A percentile compares a stretch with the other conserved stretches of the same genome.
phyloP scores from a whole-genome alignment of 2,113 vertebrate species.

The Colaptes auratus region DNA sequence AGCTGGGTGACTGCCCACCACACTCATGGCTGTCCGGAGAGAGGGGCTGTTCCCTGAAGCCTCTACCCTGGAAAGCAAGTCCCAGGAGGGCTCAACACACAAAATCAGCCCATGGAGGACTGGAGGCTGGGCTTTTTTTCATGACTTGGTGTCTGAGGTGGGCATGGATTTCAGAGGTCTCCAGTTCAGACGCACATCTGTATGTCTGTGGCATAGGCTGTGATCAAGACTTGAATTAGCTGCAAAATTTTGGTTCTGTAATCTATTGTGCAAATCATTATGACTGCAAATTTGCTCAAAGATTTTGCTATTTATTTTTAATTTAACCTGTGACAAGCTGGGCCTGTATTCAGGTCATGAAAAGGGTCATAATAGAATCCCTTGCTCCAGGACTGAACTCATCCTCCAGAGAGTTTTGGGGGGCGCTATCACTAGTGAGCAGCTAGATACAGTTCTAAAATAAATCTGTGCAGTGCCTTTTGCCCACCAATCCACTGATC shows the following conservation, averaged over 20 bases:
- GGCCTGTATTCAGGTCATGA: background rate
- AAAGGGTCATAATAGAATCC: accelerated
- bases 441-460: background rate
- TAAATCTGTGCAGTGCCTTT: background rate
- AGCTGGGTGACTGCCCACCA: background rate
- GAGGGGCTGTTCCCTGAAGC: background rate
- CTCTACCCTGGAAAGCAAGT: background rate
- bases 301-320: background rate
- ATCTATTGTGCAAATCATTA: background rate
- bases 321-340: background rate
- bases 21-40: background rate
- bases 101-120: background rate
- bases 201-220: background rate
- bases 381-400: background rate
- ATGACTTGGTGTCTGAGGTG: background rate
- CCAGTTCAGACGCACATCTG: background rate
- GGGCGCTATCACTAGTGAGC: background rate
- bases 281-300: background rate
- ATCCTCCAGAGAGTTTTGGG: background rate
- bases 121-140: background rate
- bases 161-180: background rate
- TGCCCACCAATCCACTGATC: background rate
- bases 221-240: background rate
- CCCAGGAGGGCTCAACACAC: background rate
- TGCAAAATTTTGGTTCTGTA: background rate